Conservation (phyloP, 2,888 invertebrate genomes). For the Sesia apiformis region DNA sequence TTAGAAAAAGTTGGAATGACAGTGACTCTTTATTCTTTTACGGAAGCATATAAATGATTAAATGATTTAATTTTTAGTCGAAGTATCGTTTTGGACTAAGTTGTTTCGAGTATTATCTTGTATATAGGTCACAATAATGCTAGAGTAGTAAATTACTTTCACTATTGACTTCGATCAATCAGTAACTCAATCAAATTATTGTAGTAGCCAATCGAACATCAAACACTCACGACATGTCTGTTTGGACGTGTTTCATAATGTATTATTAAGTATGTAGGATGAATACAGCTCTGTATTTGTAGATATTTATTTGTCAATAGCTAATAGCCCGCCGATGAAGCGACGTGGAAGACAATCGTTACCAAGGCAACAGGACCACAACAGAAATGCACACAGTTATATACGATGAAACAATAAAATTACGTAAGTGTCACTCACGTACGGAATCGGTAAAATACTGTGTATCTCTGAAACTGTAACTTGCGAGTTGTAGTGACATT, state of each 20-base stretch:
- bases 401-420: no score
- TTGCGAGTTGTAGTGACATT: no score
- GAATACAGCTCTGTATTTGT: slow-evolving; percentile 20
- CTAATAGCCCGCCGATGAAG: slow-evolving; percentile 53
- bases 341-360: slow-evolving; percentile 59
- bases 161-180: slow-evolving; percentile 31
- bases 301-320: slow-evolving; percentile 58
- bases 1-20: no score
- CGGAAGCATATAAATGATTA: no score
- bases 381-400: slow-evolving; percentile 28
- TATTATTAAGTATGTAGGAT: slow-evolving; percentile 14
- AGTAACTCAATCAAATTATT: slow-evolving; percentile 33
- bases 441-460: no score
- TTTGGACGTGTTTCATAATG: slow-evolving; percentile 33
- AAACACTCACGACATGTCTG: slow-evolving; percentile 33
- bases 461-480: no score
- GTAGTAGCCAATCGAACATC: slow-evolving; percentile 27
- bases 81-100: no score
- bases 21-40: no score
- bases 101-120: no score
- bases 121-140: no score
- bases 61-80: no score
- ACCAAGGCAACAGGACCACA: slow-evolving; percentile 48
- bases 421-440: no score
- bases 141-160: slow-evolving; percentile 21